Conservation (phyloP, 2,797 vertebrate species). For the Urosaurus nigricauda region DNA sequence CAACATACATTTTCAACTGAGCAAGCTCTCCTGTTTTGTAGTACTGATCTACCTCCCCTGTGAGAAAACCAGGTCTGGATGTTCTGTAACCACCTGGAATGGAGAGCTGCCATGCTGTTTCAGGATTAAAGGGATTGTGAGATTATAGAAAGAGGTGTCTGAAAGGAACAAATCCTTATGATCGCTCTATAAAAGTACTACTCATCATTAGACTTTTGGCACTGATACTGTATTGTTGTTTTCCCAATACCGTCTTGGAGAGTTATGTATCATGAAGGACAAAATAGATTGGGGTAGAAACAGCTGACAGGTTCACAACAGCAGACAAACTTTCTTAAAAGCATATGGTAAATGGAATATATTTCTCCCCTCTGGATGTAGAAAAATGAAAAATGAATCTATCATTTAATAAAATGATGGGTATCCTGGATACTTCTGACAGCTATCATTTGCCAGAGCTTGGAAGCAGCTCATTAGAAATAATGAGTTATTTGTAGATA, state of each 20-base stretch:
- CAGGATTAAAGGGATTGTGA: constrained; percentile 53
- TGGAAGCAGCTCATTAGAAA: neutral
- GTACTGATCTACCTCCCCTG: constrained; percentile 19
- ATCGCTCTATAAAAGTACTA: constrained; percentile 35
- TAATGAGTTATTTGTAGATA: neutral
- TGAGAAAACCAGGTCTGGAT: constrained; percentile 48
- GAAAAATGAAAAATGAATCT: neutral
- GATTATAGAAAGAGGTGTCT: constrained; percentile 53
- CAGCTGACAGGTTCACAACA: neutral
- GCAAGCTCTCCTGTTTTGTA: neutral
- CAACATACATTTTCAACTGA: neutral
- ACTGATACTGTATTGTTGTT: neutral
- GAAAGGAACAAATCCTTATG: constrained; percentile 33
- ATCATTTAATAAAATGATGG: neutral
- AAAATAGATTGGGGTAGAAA: neutral
- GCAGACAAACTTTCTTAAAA: neutral
- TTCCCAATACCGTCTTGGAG: neutral
- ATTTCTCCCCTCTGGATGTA: neutral
- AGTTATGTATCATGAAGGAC: neutral
- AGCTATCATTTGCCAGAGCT: neutral
- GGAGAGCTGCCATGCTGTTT: constrained; percentile 22
- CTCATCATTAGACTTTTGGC: constrained; percentile 39
- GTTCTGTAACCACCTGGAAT: constrained; percentile 41
- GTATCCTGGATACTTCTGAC: neutral
- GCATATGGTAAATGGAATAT: neutral